Evolutionary conservation across 2,888 invertebrate species (phyloP).

Genomic region (Ischnus inquisitorius): DNA sequence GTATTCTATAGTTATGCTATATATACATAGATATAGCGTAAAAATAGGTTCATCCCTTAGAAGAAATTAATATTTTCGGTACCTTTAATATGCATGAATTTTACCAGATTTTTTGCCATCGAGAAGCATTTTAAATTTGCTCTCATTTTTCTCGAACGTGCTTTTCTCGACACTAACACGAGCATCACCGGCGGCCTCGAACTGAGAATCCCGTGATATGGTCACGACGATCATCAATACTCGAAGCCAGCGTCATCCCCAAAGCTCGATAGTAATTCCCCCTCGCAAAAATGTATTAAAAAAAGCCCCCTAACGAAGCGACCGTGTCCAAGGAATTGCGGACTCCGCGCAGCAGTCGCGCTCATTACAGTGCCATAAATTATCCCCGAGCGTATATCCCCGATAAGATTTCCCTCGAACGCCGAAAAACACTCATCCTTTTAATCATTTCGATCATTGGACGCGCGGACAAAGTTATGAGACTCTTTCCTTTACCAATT

Average conservation of each 20-base stretch:
- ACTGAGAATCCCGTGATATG: too few relatives aligned
- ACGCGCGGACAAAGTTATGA: constrained; percentile 62
- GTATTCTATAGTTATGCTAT: too few relatives aligned
- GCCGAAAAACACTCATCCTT: constrained; percentile 58
- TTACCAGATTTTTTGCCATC: too few relatives aligned
- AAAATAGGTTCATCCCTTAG: too few relatives aligned
- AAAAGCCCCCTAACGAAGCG: constrained; percentile 24
- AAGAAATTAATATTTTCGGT: too few relatives aligned
- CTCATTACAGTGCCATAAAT: constrained; percentile 51
- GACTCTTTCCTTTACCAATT: constrained; percentile 68
- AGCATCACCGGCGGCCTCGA: too few relatives aligned
- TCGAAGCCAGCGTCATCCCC: background rate
- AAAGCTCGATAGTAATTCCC: background rate
- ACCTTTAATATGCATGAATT: too few relatives aligned
- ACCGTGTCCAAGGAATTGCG: constrained; percentile 36
- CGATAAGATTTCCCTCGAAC: constrained; percentile 33
- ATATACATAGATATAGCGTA: too few relatives aligned
- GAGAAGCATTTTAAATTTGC: too few relatives aligned
- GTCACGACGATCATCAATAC: background rate
- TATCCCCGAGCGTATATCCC: constrained; percentile 14
- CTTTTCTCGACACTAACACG: too few relatives aligned
- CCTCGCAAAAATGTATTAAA: constrained; percentile 3
- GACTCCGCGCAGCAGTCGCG: constrained; percentile 36
- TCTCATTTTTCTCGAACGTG: too few relatives aligned
- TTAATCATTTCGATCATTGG: constrained; percentile 66